Conservation (phyloP, 2,113 vertebrate species). For the Dolichallabes microphthalmus region DNA sequence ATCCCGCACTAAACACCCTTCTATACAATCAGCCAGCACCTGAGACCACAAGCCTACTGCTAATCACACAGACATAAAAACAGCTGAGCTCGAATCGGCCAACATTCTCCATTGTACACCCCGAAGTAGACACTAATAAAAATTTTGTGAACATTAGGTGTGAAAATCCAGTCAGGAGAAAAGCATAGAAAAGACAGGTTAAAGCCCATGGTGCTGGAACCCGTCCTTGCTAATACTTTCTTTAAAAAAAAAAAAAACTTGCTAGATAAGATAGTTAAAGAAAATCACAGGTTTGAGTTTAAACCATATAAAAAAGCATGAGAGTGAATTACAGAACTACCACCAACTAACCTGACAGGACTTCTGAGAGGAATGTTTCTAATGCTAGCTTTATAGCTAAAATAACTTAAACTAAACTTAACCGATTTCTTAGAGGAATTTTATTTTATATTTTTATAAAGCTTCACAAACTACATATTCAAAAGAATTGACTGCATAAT, state of each 20-base stretch:
- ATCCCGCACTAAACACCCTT: constrained; percentile 32
- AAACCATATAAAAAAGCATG: not conserved
- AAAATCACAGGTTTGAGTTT: not conserved
- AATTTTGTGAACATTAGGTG: constrained; percentile 20
- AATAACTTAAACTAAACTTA: not conserved
- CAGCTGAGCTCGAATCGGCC: constrained; percentile 37
- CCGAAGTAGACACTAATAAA: not conserved
- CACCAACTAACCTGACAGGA: not conserved
- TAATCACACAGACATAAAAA: constrained; percentile 42
- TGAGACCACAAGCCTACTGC: constrained; percentile 41
- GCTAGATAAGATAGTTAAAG: not conserved
- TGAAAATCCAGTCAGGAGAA: constrained; percentile 12
- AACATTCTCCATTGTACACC: not conserved
- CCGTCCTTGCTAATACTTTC: not conserved
- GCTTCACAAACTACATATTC: not conserved
- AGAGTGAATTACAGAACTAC: not conserved
- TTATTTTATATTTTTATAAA: not conserved
- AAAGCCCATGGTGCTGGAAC: not conserved
- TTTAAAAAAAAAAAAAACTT: not conserved
- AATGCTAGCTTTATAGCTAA: not conserved
- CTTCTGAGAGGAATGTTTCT: not conserved
- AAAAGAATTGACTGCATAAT: too few species aligned
- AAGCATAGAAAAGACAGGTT: not conserved
- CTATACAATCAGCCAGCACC: constrained; percentile 46
- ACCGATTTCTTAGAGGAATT: not conserved